Base-by-base conservation (phyloP, 2,888 invertebrate genomes). In the Labia minor region DNA sequence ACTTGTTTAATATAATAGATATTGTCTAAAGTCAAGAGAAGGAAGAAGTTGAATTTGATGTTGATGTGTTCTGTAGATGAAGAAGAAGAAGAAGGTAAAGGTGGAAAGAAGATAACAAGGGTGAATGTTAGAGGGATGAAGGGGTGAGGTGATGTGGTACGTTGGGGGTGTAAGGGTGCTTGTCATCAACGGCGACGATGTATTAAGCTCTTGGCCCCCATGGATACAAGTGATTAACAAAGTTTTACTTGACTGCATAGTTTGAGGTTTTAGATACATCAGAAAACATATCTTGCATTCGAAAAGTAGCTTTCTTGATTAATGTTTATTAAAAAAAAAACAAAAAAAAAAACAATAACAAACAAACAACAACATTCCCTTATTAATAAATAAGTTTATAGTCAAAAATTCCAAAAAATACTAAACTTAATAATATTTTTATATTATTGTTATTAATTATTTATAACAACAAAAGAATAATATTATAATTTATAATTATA, bases 1-100 rank as follows among this genome's bases (percentile, higher is more conserved):
- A 49, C 49, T 49, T 49, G 49, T 49, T 49, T 49, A 49, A 49
- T 49, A 49, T 49, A 49, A 49, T 49, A 49, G 49, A 49, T 49
- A 49, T 49, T 49, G 49, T 49, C n/a, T 49, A 49, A 49, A 49
- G 49, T 49, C 49, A 49, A 49, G 49, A 49, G 14, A 14, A 49
- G 14, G 49, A n/a, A 26, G n/a, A 49, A 49, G 49, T 49, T 49
- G 49, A 49, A 49, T 4, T n/a, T 49, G 49, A 49, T n/a, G 49
- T 49, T 33, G 33, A 11, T 11, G 6, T 11, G 33, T 11, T 6
- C 49, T 49, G 49, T 16, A n/a, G 14, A 49, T 33, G 16, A 49
- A 16, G 49, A 49, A 49, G 49, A 49, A 49, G 49, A n/a, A 3
- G 26, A 26, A 8, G 8, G 26, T 8, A 26, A 49, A 49, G 49